These are phyloP conservation scores for Trissolcus basalis DNA, from an alignment of 1,140 invertebrate species.

Conservation along the genomic window DNA sequence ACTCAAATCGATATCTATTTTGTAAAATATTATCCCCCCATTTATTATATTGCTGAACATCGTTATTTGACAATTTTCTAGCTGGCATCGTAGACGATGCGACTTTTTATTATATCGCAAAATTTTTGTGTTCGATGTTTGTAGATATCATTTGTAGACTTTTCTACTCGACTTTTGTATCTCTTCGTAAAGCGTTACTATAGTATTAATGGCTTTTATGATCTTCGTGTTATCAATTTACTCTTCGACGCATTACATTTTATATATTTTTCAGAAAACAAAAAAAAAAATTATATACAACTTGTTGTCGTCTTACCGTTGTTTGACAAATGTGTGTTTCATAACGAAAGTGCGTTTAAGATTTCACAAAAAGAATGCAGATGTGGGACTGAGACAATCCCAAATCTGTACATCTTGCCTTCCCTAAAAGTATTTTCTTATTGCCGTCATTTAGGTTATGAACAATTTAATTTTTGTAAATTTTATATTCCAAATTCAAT, in stretches of 20 bases:
- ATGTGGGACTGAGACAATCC: neutral
- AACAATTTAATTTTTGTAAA: neutral
- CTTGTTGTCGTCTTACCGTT: constrained; percentile 13
- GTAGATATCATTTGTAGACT: constrained; percentile 45
- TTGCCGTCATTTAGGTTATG: no score
- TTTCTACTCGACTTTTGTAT: constrained; percentile 37
- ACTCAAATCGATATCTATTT: no score
- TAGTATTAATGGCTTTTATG: constrained; percentile 18
- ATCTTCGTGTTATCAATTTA: constrained; percentile 3
- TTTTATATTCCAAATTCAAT: no score
- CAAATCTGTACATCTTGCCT: constrained; percentile 10
- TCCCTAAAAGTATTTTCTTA: constrained; percentile 9
- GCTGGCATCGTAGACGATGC: no score
- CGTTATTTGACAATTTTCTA: no score
- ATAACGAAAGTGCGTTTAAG: constrained; percentile 17
- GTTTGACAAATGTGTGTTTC: constrained; percentile 24
- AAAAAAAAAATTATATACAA: neutral
- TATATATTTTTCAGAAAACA: neutral
- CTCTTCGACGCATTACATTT: constrained; percentile 12
- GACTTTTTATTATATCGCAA: no score
- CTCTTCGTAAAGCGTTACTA: constrained; percentile 39
- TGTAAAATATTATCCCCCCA: no score
- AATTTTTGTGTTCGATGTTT: constrained; percentile 19
- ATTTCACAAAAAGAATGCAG: constrained; percentile 10
- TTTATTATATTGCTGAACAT: no score